These are phyloP conservation scores for Agonopterix alstromeriana DNA, from an alignment of 2,888 invertebrate genomes.

Conservation along the genomic window DNA sequence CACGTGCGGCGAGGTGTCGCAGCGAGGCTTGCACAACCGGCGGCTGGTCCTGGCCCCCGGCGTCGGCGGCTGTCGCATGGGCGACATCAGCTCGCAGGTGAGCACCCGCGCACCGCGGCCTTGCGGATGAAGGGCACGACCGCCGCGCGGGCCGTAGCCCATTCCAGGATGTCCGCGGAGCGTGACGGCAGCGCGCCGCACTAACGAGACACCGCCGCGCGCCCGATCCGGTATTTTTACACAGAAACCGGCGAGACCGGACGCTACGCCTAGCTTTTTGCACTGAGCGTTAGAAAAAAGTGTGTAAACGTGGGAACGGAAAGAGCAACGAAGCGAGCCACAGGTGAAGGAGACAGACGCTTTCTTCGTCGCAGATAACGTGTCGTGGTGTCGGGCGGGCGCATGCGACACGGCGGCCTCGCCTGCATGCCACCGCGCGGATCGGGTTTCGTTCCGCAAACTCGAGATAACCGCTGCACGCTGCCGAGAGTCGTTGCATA, in stretches of 20 bases:
- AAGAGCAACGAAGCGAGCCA: slow-evolving; percentile 19
- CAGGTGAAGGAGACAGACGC: slow-evolving; percentile 19
- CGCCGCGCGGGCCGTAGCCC: slow-evolving; percentile 17
- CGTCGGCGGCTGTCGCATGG: slow-evolving; percentile 16
- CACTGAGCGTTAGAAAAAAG: slow-evolving; percentile 14
- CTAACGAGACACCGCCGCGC: slow-evolving; percentile 12
- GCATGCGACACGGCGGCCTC: slow-evolving; percentile 46
- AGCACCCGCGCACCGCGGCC: slow-evolving; percentile 38
- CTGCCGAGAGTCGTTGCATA: slow-evolving; percentile 42
- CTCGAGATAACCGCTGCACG: slow-evolving; percentile 59
- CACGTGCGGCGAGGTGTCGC: slow-evolving; percentile 44
- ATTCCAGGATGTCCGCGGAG: slow-evolving; percentile 25
- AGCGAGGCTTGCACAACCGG: slow-evolving; percentile 47
- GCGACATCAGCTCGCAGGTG: slow-evolving; percentile 39
- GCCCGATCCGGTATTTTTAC: slow-evolving; percentile 12
- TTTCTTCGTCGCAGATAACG: slow-evolving; percentile 10
- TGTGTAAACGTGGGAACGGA: slow-evolving; percentile 27
- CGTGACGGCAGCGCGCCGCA: slow-evolving; percentile 22
- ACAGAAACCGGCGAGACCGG: slow-evolving; percentile 12
- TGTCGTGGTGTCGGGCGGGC: slow-evolving; percentile 17
- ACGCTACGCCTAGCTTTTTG: slow-evolving; percentile 5
- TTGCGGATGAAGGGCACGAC: slow-evolving; percentile 38
- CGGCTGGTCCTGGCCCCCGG: background rate
- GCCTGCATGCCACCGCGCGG: slow-evolving; percentile 55
- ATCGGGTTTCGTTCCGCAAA: slow-evolving; percentile 73